Base-by-base conservation (phyloP, 2,113 vertebrate genomes). In the Protomyctophum bolini region DNA sequence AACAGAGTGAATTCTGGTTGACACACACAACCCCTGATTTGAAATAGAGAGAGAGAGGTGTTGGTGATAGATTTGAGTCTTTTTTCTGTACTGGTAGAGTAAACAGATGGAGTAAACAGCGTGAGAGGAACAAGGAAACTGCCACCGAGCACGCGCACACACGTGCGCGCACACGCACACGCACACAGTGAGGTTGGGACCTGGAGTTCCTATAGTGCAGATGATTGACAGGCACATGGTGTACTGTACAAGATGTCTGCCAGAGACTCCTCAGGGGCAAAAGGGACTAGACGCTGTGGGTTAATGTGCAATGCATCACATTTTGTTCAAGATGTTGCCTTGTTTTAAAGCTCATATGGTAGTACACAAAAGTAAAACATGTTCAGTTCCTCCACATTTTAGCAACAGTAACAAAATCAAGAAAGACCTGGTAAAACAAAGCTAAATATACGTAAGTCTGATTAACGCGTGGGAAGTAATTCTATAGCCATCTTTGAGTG, bases 61-160 rank as follows among this genome's bases (percentile, higher is more conserved):
- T 46, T 21, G 46, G 71, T 82, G 80, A 88, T 85, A 89, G 84
- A 86, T 90, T 88, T 86, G 74, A 87, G 81, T 83, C 64, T 83
- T 82, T 86, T 84, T 87, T 21, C 21, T 21, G 21, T 21, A 21
- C 2, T 7, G 63, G 73, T 79, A 10, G 82, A 86, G 86, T 89
- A 87, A 89, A 91, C 88, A 90, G 88, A 90, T 85, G 86, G 83
- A 84, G 90, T 89, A 88, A 88, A 89, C 87, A 86, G 87, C 82
- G 77, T 61, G 77, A 83, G 86, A 83, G 80, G 86, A 89, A 89
- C 83, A 85, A 87, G 80, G 88, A 86, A 86, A 89, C 76, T 88
- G 87, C 88, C 74, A 88, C 75, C 62, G 75, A 77, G 51, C 74
- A 14, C 71, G 54, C n/a, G 12, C 68, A 49, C 9, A 9, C 6